phyloP scores from a whole-genome alignment of 1,140 invertebrate genomes.

The Penaeus chinensis region DNA sequence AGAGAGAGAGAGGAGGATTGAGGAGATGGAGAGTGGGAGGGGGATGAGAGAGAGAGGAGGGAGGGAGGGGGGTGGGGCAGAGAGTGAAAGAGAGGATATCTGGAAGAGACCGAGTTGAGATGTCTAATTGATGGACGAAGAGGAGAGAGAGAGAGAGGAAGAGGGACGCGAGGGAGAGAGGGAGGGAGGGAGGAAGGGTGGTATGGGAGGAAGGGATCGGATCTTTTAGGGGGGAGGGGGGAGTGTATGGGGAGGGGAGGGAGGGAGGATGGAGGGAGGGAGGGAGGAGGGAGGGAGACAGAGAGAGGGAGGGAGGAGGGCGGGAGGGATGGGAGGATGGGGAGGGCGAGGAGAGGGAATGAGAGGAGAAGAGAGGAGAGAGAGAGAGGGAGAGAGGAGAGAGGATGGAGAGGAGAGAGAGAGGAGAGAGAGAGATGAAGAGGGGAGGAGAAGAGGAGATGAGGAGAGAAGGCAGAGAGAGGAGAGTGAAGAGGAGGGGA shows the following conservation, averaged over 20 bases:
- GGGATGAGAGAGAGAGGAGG: neutral
- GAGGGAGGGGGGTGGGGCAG: neutral
- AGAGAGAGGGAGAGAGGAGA: neutral
- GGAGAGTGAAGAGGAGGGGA: neutral
- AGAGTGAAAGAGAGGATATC: neutral
- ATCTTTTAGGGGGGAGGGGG: too few relatives aligned
- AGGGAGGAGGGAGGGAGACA: too few relatives aligned
- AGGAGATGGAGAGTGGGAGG: neutral
- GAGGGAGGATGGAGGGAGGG: too few relatives aligned
- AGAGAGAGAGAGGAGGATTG: too few relatives aligned
- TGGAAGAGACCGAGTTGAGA: neutral
- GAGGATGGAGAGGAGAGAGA: neutral
- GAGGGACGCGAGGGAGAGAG: neutral
- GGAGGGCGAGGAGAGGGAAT: too few relatives aligned
- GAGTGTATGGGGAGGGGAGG: too few relatives aligned
- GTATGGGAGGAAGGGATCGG: too few relatives aligned
- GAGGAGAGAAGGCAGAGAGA: neutral
- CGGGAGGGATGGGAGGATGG: accelerated
- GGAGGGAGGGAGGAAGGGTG: neutral
- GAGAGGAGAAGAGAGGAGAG: neutral
- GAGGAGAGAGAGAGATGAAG: neutral
- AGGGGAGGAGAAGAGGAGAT: neutral
- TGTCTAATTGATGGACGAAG: neutral
- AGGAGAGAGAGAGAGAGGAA: neutral
- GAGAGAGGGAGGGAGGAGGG: too few relatives aligned